Conservation (phyloP, 1,140 invertebrate genomes). For the Palaemon carinicauda region DNA sequence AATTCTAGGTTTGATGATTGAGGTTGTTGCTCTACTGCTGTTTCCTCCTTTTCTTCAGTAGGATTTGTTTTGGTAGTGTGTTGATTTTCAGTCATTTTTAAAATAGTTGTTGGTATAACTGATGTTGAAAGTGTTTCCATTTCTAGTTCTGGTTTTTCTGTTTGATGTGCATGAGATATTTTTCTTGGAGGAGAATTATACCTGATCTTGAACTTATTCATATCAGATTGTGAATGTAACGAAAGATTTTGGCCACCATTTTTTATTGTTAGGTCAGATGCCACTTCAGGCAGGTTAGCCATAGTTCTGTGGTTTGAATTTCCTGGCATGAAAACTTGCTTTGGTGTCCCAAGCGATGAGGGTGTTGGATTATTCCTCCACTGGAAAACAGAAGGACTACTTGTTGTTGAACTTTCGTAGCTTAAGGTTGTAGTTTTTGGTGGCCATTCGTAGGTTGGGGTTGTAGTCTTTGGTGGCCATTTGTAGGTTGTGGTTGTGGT, state of each 20-base stretch:
- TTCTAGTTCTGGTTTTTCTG: neutral
- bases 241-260: neutral
- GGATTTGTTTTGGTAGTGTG: neutral
- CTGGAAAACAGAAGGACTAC: neutral
- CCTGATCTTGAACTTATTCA: neutral
- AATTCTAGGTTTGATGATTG: neutral
- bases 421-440: neutral
- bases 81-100: neutral
- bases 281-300: conserved; percentile 2
- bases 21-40: neutral
- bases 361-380: neutral
- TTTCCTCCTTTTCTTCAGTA: neutral
- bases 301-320: conserved; percentile 24
- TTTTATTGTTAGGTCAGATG: neutral
- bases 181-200: conserved; percentile 21
- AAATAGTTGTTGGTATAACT: neutral
- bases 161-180: neutral
- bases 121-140: neutral
- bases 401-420: too few relatives aligned
- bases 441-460: too few relatives aligned
- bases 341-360: neutral
- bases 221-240: neutral
- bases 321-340: conserved; percentile 22
- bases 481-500: too few relatives aligned
- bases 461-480: too few relatives aligned